phyloP scores from a whole-genome alignment of 1,140 invertebrate species.

The Brachionus calyciflorus region DNA sequence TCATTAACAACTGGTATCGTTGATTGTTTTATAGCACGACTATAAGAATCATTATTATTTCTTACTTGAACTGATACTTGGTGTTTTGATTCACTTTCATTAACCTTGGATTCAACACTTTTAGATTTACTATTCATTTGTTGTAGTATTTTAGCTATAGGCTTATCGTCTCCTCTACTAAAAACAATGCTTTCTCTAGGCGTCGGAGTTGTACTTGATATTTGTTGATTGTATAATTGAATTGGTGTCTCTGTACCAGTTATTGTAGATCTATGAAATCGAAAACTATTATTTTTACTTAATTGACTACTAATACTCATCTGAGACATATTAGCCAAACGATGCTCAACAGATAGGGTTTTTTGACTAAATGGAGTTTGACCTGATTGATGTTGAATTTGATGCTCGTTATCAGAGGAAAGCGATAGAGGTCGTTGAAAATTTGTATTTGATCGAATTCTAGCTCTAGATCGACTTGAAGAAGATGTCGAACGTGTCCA shows the following conservation, averaged over 20 bases:
- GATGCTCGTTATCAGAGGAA: not conserved
- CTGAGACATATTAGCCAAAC: slow-evolving; percentile 30
- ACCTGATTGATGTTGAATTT: not conserved
- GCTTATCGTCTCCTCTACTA: slow-evolving; percentile 12
- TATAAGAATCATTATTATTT: not conserved
- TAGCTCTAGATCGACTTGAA: not conserved
- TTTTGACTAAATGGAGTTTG: not conserved
- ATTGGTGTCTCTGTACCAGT: not conserved
- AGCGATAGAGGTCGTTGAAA: not conserved
- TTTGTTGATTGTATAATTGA: not conserved
- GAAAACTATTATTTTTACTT: slow-evolving; percentile 34
- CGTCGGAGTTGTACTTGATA: slow-evolving; percentile 21
- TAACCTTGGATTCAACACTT: not conserved
- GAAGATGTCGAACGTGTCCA: not conserved
- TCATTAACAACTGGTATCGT: not conserved
- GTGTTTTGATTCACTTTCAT: not conserved
- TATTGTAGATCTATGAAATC: not conserved
- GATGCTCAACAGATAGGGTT: slow-evolving; percentile 33
- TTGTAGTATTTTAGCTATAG: slow-evolving; percentile 20
- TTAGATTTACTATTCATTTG: not conserved
- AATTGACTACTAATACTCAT: slow-evolving; percentile 36
- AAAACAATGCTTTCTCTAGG: slow-evolving; percentile 36
- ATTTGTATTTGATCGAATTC: not conserved
- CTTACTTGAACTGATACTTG: not conserved
- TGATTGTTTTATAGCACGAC: not conserved